A percentile compares a stretch with the other conserved stretches of the same genome.
phyloP scores from a whole-genome alignment of 2,113 vertebrate genomes.

The Brachyhypopomus gauderio region DNA sequence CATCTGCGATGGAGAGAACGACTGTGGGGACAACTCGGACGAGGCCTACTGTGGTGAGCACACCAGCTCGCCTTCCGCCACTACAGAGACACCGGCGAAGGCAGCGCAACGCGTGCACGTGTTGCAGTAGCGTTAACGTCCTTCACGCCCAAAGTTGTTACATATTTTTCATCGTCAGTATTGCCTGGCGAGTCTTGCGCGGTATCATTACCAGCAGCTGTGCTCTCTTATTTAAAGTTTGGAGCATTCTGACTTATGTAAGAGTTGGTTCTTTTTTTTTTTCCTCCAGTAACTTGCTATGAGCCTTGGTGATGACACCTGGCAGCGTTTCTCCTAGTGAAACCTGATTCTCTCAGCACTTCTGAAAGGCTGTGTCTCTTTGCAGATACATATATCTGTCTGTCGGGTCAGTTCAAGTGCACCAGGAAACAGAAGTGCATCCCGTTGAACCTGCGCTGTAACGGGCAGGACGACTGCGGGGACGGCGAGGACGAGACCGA shows the following conservation, averaged over 20 bases:
- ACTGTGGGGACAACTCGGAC: conserved; percentile 97
- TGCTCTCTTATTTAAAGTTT: conserved; percentile 6
- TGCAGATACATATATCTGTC: conserved; percentile 92
- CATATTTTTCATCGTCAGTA: conserved; percentile 20
- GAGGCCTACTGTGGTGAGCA: conserved; percentile 93
- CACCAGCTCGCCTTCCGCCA: neutral
- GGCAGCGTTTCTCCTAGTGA: neutral
- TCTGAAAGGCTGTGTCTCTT: conserved; percentile 41
- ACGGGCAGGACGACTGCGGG: conserved; percentile 94
- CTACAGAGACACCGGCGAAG: conserved; percentile 40
- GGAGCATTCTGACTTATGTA: conserved; percentile 28
- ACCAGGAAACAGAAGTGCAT: conserved; percentile 94
- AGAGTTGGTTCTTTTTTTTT: conserved; percentile 13
- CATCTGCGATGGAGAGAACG: conserved; percentile 98
- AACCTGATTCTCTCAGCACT: conserved; percentile 10
- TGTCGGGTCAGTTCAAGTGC: conserved; percentile 97
- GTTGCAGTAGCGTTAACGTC: conserved; percentile 29
- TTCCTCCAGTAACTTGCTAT: neutral
- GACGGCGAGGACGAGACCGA: conserved; percentile 95
- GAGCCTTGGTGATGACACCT: conserved; percentile 9
- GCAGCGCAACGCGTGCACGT: conserved; percentile 45
- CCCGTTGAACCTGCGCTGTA: conserved; percentile 92
- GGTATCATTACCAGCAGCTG: conserved; percentile 8
- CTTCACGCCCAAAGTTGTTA: conserved; percentile 31
- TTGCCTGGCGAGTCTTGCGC: neutral